Percentiles rank a stretch among this genome's conserved stretches.
These are phyloP conservation scores for Acropora tenuis DNA, from an alignment of 64 coral and sea anemone species.

Conservation along the genomic window DNA sequence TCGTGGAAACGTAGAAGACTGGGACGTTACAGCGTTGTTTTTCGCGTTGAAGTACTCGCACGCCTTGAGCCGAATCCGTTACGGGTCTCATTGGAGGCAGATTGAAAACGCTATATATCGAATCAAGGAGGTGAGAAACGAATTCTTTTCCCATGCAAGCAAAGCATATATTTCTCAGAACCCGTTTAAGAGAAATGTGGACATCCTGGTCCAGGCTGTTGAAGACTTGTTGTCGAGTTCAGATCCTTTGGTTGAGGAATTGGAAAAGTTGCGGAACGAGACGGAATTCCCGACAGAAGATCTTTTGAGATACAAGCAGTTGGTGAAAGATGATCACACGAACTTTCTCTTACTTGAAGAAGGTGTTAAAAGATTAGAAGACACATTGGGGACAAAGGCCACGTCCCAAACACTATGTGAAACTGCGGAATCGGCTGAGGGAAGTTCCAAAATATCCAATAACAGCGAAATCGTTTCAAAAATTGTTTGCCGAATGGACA, in stretches of 20 bases:
- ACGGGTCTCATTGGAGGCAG: background rate
- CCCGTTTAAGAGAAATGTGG: slow-evolving; percentile 5
- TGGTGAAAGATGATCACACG: background rate
- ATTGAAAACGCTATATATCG: background rate
- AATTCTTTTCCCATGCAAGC: slow-evolving; percentile 18
- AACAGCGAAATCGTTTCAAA: slow-evolving; percentile 52
- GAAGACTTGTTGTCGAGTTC: slow-evolving; percentile 41
- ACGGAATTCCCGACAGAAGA: background rate
- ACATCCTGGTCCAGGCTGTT: slow-evolving; percentile 26
- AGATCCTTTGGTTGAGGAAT: slow-evolving; percentile 28
- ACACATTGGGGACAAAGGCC: slow-evolving; percentile 21
- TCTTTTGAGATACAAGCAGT: slow-evolving; percentile 39
- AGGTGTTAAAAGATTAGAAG: slow-evolving; percentile 57
- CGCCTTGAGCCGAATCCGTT: slow-evolving; percentile 17
- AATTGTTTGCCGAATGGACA: slow-evolving; percentile 32
- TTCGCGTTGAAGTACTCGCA: slow-evolving; percentile 25
- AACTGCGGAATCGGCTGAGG: background rate
- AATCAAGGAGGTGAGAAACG: slow-evolving; percentile 41
- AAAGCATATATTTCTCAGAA: slow-evolving; percentile 32
- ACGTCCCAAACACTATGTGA: background rate
- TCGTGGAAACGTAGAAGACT: slow-evolving; percentile 26
- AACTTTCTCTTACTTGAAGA: slow-evolving; percentile 35
- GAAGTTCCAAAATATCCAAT: slow-evolving; percentile 1
- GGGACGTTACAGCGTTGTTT: slow-evolving; percentile 46
- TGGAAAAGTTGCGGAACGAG: no score